Percentiles rank a stretch among this genome's conserved stretches.
These are phyloP conservation scores for Ifrita kowaldi DNA, from an alignment of 2,113 vertebrate species.

Conservation along the genomic window DNA sequence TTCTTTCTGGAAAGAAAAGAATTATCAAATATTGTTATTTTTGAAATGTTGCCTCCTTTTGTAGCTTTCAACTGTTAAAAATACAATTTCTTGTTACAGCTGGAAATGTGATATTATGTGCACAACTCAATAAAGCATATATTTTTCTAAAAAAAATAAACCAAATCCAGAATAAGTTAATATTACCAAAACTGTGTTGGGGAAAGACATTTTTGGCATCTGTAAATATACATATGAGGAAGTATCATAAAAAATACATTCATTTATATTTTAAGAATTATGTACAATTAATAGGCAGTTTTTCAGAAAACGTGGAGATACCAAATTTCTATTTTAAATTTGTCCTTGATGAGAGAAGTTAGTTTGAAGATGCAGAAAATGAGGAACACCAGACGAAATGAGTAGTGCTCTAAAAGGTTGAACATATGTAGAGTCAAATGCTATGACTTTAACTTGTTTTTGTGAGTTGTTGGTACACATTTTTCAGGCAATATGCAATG, in stretches of 20 bases:
- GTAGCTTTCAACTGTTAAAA: constrained; percentile 31
- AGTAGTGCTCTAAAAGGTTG: not conserved
- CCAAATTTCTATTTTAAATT: not conserved
- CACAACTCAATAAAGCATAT: constrained; percentile 43
- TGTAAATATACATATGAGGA: not conserved
- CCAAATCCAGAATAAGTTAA: constrained; percentile 2
- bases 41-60: not conserved
- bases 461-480: not conserved
- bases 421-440: not conserved
- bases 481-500: not conserved
- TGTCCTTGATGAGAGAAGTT: not conserved
- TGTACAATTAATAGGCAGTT: not conserved
- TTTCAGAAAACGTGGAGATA: not conserved
- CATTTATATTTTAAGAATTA: not conserved
- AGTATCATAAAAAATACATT: not conserved
- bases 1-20: not conserved
- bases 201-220: not conserved
- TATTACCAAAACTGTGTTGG: not conserved
- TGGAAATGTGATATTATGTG: constrained; percentile 24
- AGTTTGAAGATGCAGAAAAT: not conserved
- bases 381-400: not conserved
- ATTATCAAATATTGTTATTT: not conserved
- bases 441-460: not conserved
- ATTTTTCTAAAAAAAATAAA: constrained; percentile 25
- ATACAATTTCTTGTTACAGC: constrained; percentile 1